phyloP scores from a whole-genome alignment of 2,797 vertebrate species.

The Dallia pectoralis region DNA sequence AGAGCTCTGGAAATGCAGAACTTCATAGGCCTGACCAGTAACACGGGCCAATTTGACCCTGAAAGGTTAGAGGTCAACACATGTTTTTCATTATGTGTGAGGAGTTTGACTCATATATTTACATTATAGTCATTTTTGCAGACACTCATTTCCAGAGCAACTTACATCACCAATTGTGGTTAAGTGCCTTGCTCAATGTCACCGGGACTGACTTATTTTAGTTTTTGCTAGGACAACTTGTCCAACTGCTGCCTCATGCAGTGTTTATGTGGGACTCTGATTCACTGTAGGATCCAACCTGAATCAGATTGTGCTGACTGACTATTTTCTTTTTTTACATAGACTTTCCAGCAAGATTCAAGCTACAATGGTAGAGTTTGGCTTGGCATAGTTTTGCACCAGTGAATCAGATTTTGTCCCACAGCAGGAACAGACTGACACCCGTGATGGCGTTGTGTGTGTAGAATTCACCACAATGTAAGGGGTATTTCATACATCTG shows the following conservation, averaged over 20 bases:
- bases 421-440: neutral
- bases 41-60: conserved; percentile 78
- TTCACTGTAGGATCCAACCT: neutral
- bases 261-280: neutral
- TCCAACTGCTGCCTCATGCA: too few relatives aligned
- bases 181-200: too few relatives aligned
- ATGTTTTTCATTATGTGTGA: neutral
- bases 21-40: conserved; percentile 69
- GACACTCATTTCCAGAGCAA: too few relatives aligned
- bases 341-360: neutral
- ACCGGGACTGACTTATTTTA: too few relatives aligned
- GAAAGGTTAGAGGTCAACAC: conserved; percentile 62
- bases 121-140: too few relatives aligned
- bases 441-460: neutral
- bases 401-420: neutral
- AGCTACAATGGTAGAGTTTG: neutral
- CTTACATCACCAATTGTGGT: too few relatives aligned
- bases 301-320: neutral
- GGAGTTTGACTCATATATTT: neutral
- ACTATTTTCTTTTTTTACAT: neutral
- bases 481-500: neutral
- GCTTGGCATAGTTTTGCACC: neutral
- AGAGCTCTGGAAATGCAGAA: conserved; percentile 79
- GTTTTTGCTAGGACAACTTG: too few relatives aligned
- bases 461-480: neutral